phyloP scores from a whole-genome alignment of 2,888 invertebrate genomes.

The Alentia gelatinosa region DNA sequence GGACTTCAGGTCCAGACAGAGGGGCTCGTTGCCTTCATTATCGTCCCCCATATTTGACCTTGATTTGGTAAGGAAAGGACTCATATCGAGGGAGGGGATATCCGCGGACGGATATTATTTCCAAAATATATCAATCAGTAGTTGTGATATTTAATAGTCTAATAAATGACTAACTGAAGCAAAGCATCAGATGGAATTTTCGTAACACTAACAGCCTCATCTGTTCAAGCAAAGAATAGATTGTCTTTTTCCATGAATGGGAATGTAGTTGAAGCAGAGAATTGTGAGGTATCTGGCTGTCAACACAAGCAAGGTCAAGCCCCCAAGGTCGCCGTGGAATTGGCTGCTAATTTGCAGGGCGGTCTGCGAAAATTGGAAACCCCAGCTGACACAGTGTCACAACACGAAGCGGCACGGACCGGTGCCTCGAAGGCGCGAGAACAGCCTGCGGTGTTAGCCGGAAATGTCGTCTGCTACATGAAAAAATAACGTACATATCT shows the following conservation, averaged over 20 bases:
- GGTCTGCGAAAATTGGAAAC: not conserved
- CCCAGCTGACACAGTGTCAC: constrained; percentile 3
- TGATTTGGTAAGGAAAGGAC: too few relatives aligned
- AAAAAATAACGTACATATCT: not conserved
- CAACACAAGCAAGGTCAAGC: constrained; percentile 12
- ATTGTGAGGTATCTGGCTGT: not conserved
- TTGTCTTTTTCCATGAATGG: too few relatives aligned
- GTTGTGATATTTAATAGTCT: too few relatives aligned
- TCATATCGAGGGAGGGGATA: too few relatives aligned
- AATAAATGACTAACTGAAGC: too few relatives aligned
- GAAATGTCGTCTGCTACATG: not conserved
- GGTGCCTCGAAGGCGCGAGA: not conserved
- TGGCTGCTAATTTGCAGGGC: constrained; percentile 35
- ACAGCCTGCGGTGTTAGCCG: not conserved
- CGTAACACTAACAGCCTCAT: too few relatives aligned
- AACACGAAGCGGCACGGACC: not conserved
- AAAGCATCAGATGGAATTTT: too few relatives aligned
- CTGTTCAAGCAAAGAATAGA: too few relatives aligned
- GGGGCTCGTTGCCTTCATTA: not conserved
- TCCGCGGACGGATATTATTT: too few relatives aligned
- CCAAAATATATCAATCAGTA: too few relatives aligned
- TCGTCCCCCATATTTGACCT: not conserved
- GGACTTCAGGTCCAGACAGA: not conserved
- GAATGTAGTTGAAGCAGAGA: not conserved
- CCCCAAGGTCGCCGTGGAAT: not conserved